Evolutionary conservation across 1,140 invertebrate species (phyloP).

Genomic region (Ceratina australensis): DNA sequence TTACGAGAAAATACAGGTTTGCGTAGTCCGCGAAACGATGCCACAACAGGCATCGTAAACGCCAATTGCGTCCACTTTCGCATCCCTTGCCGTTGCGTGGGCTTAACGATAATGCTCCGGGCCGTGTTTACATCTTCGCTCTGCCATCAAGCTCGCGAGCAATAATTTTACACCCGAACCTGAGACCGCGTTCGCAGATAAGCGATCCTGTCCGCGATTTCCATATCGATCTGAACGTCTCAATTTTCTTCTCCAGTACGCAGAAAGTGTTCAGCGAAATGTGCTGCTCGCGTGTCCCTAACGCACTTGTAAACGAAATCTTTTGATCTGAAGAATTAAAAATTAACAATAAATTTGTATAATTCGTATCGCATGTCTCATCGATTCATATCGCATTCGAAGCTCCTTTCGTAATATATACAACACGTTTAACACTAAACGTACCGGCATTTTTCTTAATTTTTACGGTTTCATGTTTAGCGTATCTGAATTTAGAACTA

Average conservation of each 20-base stretch:
- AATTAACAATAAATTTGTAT: too few relatives aligned
- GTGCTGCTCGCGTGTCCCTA: neutral
- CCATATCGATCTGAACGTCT: constrained; percentile 7
- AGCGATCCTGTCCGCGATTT: neutral
- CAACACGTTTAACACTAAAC: too few relatives aligned
- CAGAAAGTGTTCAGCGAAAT: neutral
- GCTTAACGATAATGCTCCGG: constrained; percentile 53
- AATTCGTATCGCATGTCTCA: too few relatives aligned
- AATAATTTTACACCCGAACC: constrained; percentile 40
- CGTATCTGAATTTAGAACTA: too few relatives aligned
- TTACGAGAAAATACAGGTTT: constrained; percentile 17
- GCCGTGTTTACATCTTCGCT: constrained; percentile 47
- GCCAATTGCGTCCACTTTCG: constrained; percentile 50
- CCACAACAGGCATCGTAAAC: constrained; percentile 38
- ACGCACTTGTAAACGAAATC: neutral
- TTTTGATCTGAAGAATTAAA: neutral
- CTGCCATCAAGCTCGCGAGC: constrained; percentile 22
- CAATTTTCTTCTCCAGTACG: neutral
- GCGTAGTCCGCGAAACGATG: constrained; percentile 25
- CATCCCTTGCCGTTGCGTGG: constrained; percentile 41
- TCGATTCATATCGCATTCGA: too few relatives aligned
- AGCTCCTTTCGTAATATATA: too few relatives aligned
- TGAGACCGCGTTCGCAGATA: constrained; percentile 38
- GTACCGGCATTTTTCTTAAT: too few relatives aligned
- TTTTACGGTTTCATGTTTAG: too few relatives aligned